phyloP scores from a whole-genome alignment of 2,888 invertebrate genomes.

The Ramazzottius varieornatus region DNA sequence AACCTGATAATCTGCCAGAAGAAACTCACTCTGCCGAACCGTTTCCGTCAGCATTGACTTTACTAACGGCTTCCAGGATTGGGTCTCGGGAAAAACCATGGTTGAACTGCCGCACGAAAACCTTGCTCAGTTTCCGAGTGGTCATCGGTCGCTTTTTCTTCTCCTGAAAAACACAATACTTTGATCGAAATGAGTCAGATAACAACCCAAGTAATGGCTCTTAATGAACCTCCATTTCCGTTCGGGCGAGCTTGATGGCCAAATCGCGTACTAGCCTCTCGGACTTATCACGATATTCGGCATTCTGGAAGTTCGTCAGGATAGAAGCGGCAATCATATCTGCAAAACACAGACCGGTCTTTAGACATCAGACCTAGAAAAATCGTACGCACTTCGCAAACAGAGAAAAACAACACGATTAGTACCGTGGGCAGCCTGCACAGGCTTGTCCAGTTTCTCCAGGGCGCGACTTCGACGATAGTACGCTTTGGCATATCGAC shows the following conservation, averaged over 20 bases:
- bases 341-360: neutral
- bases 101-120: neutral
- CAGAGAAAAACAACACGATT: neutral
- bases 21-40: too few relatives aligned
- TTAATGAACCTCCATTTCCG: neutral
- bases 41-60: too few relatives aligned
- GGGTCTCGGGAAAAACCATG: neutral
- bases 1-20: too few relatives aligned
- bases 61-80: neutral
- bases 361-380: neutral
- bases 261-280: neutral
- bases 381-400: too few relatives aligned
- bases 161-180: neutral
- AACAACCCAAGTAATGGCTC: too few relatives aligned
- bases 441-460: neutral
- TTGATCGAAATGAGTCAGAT: too few relatives aligned
- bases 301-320: neutral
- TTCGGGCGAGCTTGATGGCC: neutral
- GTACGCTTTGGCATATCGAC: neutral
- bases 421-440: neutral
- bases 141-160: neutral
- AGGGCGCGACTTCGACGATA: neutral
- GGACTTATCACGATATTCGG: neutral
- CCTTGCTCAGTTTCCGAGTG: neutral
- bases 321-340: neutral